These are phyloP conservation scores for Leptoteleia sp. DNA, from an alignment of 1,140 invertebrate species.

Conservation along the genomic window DNA sequence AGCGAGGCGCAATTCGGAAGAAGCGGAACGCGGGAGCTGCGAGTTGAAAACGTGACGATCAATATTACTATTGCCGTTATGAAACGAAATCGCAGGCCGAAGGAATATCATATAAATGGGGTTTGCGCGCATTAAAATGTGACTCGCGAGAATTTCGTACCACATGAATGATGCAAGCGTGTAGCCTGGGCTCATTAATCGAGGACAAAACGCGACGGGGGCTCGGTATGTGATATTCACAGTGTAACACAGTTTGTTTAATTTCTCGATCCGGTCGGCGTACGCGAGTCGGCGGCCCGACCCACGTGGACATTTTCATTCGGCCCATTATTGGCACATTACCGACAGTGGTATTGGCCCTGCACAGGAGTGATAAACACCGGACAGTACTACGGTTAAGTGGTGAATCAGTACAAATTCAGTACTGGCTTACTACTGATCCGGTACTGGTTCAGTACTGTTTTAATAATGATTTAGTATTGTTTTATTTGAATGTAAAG, in stretches of 20 bases:
- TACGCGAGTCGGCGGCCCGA: conserved; percentile 9
- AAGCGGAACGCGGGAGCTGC: conserved; percentile 12
- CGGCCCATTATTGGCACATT: too few species aligned
- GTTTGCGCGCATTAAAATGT: conserved; percentile 32
- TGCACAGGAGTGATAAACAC: too few species aligned
- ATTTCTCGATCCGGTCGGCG: conserved; percentile 31
- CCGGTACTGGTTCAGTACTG: too few species aligned
- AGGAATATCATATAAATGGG: conserved; percentile 15
- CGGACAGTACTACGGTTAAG: too few species aligned
- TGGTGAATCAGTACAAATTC: too few species aligned
- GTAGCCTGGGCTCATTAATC: conserved; percentile 56
- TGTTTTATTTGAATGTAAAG: too few species aligned
- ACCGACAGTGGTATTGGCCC: too few species aligned
- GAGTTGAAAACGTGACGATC: conserved; percentile 37
- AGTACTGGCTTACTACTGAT: too few species aligned
- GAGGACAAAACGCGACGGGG: conserved; percentile 40
- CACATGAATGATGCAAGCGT: conserved; percentile 53
- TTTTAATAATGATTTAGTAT: too few species aligned
- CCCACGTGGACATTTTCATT: too few species aligned
- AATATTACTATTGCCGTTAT: conserved; percentile 22
- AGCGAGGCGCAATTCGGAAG: conserved; percentile 33
- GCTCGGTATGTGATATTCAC: conserved; percentile 62
- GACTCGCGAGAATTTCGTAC: conserved; percentile 40
- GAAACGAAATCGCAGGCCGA: conserved; percentile 38
- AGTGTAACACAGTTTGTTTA: conserved; percentile 48